phyloP scores from a whole-genome alignment of 1,140 invertebrate genomes.

The Pseudomyrmex cubaensis region DNA sequence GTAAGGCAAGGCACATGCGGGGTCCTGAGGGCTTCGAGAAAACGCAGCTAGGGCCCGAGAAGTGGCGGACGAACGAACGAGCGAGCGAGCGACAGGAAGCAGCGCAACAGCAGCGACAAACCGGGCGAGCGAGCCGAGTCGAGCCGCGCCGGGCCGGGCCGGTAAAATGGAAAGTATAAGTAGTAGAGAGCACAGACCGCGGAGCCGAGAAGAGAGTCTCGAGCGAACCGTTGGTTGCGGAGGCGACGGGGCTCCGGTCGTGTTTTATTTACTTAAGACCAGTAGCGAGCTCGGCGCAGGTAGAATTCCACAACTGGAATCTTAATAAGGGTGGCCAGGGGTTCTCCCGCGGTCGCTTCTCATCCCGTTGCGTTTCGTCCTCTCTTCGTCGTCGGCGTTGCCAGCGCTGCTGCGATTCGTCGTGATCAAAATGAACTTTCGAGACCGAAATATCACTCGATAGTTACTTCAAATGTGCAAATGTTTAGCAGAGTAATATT shows the following conservation, averaged over 20 bases:
- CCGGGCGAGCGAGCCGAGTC: conserved; percentile 27
- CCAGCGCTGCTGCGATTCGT: not conserved
- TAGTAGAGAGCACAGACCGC: conserved; percentile 18
- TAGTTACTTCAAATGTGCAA: not conserved
- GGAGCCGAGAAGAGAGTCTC: conserved; percentile 28
- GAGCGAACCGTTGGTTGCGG: conserved; percentile 68
- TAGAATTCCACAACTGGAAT: conserved; percentile 85
- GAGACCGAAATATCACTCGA: not conserved
- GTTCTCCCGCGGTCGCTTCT: conserved; percentile 75
- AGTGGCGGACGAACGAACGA: conserved; percentile 23
- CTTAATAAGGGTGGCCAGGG: conserved; percentile 84
- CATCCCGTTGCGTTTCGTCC: not conserved
- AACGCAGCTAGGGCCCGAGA: conserved; percentile 8
- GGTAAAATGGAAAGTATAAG: conserved; percentile 18
- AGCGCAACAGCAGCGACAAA: conserved; percentile 64
- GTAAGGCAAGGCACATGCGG: conserved; percentile 33
- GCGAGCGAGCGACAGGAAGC: conserved; percentile 64
- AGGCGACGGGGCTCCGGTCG: conserved; percentile 80
- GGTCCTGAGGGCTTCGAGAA: not conserved
- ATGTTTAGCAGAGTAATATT: not conserved
- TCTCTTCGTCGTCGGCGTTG: conserved; percentile 1
- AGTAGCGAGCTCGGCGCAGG: conserved; percentile 83
- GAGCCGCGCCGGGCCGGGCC: conserved; percentile 13
- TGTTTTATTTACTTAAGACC: conserved; percentile 86
- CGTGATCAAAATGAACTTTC: not conserved